Evolutionary conservation across 2,113 vertebrate genomes (phyloP).

Genomic region (Osmerus mordax): DNA sequence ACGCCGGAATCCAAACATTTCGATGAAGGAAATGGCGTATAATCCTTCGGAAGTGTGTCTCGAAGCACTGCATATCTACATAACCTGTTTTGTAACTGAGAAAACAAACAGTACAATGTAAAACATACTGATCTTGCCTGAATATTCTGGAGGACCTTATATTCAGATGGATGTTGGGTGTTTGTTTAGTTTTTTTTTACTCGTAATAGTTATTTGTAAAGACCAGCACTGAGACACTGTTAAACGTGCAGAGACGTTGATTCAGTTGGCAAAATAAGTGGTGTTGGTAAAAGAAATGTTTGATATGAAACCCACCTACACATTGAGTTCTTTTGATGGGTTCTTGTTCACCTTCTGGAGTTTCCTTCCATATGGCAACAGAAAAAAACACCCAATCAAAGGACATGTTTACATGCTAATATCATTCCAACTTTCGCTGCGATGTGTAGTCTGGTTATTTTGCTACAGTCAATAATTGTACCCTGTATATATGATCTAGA

Average conservation of each 20-base stretch:
- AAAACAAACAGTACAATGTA: constrained; percentile 26
- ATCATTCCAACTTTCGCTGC: constrained; percentile 16
- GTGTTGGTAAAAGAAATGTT: constrained; percentile 14
- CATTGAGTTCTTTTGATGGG: too few relatives aligned
- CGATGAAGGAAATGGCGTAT: too few relatives aligned
- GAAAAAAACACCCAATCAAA: constrained; percentile 4
- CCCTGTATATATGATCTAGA: constrained; percentile 14
- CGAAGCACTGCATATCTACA: too few relatives aligned
- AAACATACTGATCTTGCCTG: constrained; percentile 13
- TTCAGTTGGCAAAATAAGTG: constrained; percentile 13
- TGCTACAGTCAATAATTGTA: constrained; percentile 3
- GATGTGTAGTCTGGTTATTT: constrained; percentile 14
- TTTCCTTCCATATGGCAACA: constrained; percentile 12
- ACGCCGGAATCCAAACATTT: too few relatives aligned
- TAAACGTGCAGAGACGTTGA: constrained; percentile 5
- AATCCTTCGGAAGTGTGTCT: too few relatives aligned
- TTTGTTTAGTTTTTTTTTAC: constrained; percentile 23
- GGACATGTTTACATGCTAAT: constrained; percentile 5
- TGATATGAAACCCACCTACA: neutral
- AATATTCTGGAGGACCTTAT: constrained; percentile 14
- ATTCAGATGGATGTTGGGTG: constrained; percentile 10
- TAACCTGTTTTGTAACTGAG: neutral
- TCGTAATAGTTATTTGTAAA: constrained; percentile 21
- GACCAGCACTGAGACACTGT: constrained; percentile 42
- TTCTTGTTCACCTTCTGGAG: too few relatives aligned